Evolutionary conservation across 1,140 invertebrate genomes (phyloP), one percentile per base, ranked within the genome.

Genomic region (Caenorhabditis brenneri): DNA sequence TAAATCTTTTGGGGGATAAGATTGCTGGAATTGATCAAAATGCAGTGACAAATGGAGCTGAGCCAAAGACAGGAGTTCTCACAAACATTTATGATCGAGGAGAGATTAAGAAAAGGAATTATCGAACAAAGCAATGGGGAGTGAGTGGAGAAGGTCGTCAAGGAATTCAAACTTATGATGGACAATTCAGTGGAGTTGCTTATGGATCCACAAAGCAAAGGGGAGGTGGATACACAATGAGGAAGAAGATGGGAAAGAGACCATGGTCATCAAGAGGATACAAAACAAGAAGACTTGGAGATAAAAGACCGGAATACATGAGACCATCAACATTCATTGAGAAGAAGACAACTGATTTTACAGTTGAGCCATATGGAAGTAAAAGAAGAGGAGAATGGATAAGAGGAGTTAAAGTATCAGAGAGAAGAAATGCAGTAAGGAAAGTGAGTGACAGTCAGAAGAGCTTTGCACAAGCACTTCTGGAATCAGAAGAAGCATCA

Each of bases 1-100:
- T 74, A n/a, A 74, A 74, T 46, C 36, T 74, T 42, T 74, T 74
- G 65, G 65, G 65, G 24, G 65, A 74, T 12, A 74, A 74, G 33
- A 74, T 74, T 24, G 16, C 6, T 2, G 65, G 65, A 74, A 74
- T 74, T n/a, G 65, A 74, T 42, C 65, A 74, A 15, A 74, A 42
- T 0, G 65, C 65, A 22, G 65, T 15, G 2, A 16, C 27, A 7
- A 24, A 39, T 74, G 36, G 65, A 33, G 36, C 10, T 3, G 65
- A 74, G 24, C 65, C 65, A 24, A 74, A 74, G 19, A 74, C 65
- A 2, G 65, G 65, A 46, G 36, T 74, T 74, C 65, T 74, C 24
- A 74, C 36, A 7, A 74, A 74, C 12, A 2, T 74, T 12, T 74
- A 74, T 24, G 36, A 74, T 74, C 65, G 36, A 24, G 65, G 65